phyloP scores from a whole-genome alignment of 2,113 vertebrate genomes.

The Pogonocichla stellata region DNA sequence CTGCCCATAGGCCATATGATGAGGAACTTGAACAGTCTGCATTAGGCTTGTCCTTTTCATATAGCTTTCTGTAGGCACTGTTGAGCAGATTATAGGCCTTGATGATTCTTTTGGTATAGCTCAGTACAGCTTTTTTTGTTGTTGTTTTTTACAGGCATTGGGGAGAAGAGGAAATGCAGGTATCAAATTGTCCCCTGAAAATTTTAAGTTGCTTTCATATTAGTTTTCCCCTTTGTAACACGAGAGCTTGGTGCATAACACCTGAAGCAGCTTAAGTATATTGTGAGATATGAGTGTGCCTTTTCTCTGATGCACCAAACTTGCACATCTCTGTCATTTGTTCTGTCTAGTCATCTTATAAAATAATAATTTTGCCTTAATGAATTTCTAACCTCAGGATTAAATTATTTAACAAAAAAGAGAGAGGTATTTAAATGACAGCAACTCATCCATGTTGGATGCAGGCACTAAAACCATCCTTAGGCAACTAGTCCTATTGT shows the following conservation, averaged over 20 bases:
- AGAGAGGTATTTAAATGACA: background rate
- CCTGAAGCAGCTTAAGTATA: background rate
- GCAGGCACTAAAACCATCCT: background rate
- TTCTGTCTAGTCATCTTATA: background rate
- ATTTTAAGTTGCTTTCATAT: background rate
- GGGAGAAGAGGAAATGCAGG: background rate
- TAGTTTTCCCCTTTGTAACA: background rate
- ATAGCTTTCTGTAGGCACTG: background rate
- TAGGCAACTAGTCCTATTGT: background rate
- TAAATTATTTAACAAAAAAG: background rate
- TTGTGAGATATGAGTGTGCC: background rate
- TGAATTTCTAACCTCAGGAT: background rate
- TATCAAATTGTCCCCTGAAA: background rate
- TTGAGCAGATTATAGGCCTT: background rate
- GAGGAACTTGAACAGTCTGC: background rate
- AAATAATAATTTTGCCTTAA: background rate
- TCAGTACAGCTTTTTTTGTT: background rate
- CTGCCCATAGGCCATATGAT: background rate
- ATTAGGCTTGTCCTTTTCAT: background rate
- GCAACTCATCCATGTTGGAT: accelerated
- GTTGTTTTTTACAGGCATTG: background rate
- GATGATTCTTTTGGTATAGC: background rate
- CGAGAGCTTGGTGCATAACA: background rate
- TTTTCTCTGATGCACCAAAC: background rate
- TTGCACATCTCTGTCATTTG: background rate